Evolutionary conservation across 2,797 vertebrate species (phyloP).

Genomic region (Sebastes alutus): DNA sequence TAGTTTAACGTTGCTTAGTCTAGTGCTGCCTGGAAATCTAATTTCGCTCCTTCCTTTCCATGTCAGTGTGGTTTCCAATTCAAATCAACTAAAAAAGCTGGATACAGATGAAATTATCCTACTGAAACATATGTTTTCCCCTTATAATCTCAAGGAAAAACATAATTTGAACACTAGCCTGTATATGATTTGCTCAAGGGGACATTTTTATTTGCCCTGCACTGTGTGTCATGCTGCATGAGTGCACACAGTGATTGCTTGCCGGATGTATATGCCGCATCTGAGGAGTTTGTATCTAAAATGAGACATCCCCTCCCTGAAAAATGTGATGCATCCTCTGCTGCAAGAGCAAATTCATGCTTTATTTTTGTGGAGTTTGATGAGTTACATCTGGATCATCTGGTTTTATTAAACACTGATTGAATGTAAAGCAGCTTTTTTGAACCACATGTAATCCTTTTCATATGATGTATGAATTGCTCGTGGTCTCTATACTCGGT

Average conservation of each 20-base stretch:
- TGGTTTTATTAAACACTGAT: slow-evolving; percentile 16
- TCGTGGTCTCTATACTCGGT: neutral
- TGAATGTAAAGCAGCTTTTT: neutral
- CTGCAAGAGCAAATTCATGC: neutral
- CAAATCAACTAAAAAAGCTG: neutral
- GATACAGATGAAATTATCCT: neutral
- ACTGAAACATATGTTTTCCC: neutral
- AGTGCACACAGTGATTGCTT: slow-evolving; percentile 41
- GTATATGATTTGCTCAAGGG: neutral
- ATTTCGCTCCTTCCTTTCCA: neutral
- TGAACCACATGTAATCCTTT: slow-evolving; percentile 29
- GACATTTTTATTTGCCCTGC: neutral
- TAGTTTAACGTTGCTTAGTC: neutral
- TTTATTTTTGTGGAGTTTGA: neutral
- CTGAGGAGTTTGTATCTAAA: neutral
- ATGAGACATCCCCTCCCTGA: neutral
- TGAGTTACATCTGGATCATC: slow-evolving; percentile 23
- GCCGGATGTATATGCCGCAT: neutral
- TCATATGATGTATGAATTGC: slow-evolving; percentile 23
- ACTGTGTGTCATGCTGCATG: slow-evolving; percentile 29
- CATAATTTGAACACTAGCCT: neutral
- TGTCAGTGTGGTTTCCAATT: neutral
- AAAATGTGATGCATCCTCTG: neutral
- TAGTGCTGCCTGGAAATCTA: neutral
- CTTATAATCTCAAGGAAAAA: neutral